Base-by-base conservation (phyloP, 2,888 invertebrate genomes). In the Rhimphoctona megacephalus region DNA sequence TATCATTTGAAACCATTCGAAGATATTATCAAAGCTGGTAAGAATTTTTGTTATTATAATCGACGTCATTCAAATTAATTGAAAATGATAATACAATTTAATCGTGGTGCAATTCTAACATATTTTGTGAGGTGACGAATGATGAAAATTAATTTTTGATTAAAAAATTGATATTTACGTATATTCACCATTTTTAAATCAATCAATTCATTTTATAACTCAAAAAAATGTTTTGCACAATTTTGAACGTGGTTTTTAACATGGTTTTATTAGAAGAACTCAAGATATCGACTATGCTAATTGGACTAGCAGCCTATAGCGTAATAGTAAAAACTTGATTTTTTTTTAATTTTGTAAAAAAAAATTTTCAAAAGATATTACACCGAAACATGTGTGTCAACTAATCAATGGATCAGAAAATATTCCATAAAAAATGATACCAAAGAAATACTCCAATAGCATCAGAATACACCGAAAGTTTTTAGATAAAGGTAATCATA, bases 221-320 rank as follows among this genome's bases (percentile, higher is more conserved):
- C n/a, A 3, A 39, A 8, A n/a, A 11, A 52, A 49, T 19, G 6
- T 14, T 33, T 52, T 36, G 1, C n/a, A 0, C 49, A 14, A 64
- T 46, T 19, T 11, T 5, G 7, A 49, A 11, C 33, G 33, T 64
- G 73, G 74, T 87, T 66, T 86, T 85, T 2, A 72, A 87, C 69
- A 33, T 83, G 17, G 80, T 79, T 79, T 54, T 89, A 25, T 57
- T 88, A 36, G 82, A 77, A 39, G 88, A 88, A 85, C 72, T 89
- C 5, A 25, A 85, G 1, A 83, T 81, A 30, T 86, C 84, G 1
- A 88, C 85, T 8, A 67, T 88, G 30, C 77, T 87, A 22, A 78
- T 89, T 14, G 88, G 83, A 36, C 81, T 89, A 7, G 61, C 87
- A 25, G n/a, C 69, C 5, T 88, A 87, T 54, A 82, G 78, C 69